phyloP scores from a whole-genome alignment of 92 coral and sea anemone species.

The Pocillopora meandrina region DNA sequence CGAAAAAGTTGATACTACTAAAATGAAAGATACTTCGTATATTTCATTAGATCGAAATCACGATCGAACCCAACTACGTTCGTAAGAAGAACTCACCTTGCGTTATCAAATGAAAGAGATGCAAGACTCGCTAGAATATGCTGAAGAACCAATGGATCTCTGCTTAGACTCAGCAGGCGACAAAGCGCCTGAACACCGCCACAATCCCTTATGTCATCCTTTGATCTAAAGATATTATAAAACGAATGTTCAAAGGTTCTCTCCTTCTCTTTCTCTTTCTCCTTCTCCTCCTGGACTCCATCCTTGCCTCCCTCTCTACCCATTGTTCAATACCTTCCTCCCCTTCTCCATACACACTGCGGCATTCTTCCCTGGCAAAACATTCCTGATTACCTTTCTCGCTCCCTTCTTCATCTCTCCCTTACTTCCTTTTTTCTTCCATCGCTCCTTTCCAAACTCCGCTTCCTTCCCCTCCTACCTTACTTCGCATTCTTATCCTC shows the following conservation, averaged over 20 bases:
- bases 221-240: slow-evolving; percentile 48
- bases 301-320: too few relatives aligned
- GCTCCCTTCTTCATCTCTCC: too few relatives aligned
- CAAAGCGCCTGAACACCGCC: slow-evolving; percentile 89
- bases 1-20: neutral
- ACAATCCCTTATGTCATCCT: slow-evolving; percentile 86
- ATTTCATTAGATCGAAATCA: neutral
- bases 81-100: slow-evolving; percentile 47
- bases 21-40: neutral
- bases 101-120: slow-evolving; percentile 77
- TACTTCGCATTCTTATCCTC: too few relatives aligned
- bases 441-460: too few relatives aligned
- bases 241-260: neutral
- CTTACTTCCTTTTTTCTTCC: too few relatives aligned
- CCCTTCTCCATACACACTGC: neutral
- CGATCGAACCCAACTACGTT: too few relatives aligned
- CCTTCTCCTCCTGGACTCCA: neutral
- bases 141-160: slow-evolving; percentile 79
- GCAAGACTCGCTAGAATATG: slow-evolving; percentile 80
- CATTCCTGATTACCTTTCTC: too few relatives aligned
- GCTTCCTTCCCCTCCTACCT: too few relatives aligned
- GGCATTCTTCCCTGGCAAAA: too few relatives aligned
- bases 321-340: too few relatives aligned
- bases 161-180: slow-evolving; percentile 76
- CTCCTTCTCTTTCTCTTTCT: neutral